These are phyloP conservation scores for Manis crassicaudata DNA, from an alignment of 2,797 vertebrate species.

Conservation along the genomic window DNA sequence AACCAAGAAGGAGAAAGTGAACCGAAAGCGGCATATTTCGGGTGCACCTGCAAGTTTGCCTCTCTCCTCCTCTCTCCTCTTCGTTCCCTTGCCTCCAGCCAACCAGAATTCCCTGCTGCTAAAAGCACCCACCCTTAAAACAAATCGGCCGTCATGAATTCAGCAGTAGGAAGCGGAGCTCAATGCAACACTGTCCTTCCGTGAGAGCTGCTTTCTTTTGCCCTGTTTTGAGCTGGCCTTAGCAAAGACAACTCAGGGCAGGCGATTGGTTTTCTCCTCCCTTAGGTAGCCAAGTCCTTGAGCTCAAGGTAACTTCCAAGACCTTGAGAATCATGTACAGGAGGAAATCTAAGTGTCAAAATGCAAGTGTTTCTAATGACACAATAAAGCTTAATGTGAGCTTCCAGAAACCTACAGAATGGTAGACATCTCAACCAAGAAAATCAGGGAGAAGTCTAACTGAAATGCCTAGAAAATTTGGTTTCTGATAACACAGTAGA, in stretches of 20 bases:
- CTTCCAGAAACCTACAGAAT: not conserved
- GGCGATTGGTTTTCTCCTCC: not conserved
- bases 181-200: not conserved
- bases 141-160: not conserved
- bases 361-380: not conserved
- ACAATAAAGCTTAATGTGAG: not conserved
- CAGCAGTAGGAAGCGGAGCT: not conserved
- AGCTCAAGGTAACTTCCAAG: not conserved
- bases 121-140: slow-evolving; percentile 16
- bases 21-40: rapidly evolving
- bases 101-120: slow-evolving; percentile 20
- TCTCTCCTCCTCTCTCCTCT: not conserved
- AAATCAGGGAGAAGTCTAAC: not conserved
- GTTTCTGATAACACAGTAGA: not conserved
- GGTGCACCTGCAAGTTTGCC: not conserved
- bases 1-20: rapidly evolving
- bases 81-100: not conserved
- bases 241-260: not conserved
- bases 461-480: not conserved
- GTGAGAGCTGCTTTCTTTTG: not conserved
- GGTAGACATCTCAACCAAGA: not conserved
- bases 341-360: not conserved
- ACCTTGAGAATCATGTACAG: not conserved
- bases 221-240: not conserved
- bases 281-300: not conserved